Evolutionary conservation across 2,888 invertebrate species (phyloP).

Genomic region (Euzetes globulus): DNA sequence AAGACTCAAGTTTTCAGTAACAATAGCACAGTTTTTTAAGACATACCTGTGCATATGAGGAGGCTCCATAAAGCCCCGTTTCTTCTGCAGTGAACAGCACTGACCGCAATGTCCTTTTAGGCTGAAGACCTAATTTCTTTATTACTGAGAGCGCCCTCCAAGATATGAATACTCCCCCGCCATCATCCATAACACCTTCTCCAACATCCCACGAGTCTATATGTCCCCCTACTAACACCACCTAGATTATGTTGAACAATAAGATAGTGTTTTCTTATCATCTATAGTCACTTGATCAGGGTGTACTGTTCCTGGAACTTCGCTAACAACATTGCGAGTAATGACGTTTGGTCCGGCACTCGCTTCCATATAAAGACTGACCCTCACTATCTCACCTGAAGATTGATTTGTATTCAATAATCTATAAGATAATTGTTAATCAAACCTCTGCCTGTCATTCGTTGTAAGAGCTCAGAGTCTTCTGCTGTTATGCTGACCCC

Average conservation of each 20-base stretch:
- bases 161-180: slow-evolving; percentile 67
- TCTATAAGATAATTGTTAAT: no score
- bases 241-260: slow-evolving; percentile 43
- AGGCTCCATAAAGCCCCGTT: slow-evolving; percentile 60
- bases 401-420: no score
- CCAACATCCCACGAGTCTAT: slow-evolving; percentile 83
- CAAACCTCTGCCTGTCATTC: slow-evolving; percentile 18
- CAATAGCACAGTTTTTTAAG: no score
- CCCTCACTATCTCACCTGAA: neutral
- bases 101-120: slow-evolving; percentile 63
- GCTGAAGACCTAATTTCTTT: slow-evolving; percentile 57
- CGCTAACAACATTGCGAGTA: slow-evolving; percentile 43
- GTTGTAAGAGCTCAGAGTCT: slow-evolving; percentile 59
- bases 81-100: slow-evolving; percentile 78
- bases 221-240: slow-evolving; percentile 72
- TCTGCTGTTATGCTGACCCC: slow-evolving; percentile 67
- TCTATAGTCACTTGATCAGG: slow-evolving; percentile 35
- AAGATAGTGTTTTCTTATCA: no score
- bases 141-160: slow-evolving; percentile 65
- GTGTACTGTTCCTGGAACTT: slow-evolving; percentile 35
- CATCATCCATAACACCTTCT: slow-evolving; percentile 76
- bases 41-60: slow-evolving; percentile 54
- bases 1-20: neutral
- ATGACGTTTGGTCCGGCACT: slow-evolving; percentile 29
- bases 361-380: slow-evolving; percentile 4